Evolutionary conservation across 2,797 vertebrate species (phyloP), one percentile per base, ranked within the genome.

Genomic region (Sorex maritimensis): DNA sequence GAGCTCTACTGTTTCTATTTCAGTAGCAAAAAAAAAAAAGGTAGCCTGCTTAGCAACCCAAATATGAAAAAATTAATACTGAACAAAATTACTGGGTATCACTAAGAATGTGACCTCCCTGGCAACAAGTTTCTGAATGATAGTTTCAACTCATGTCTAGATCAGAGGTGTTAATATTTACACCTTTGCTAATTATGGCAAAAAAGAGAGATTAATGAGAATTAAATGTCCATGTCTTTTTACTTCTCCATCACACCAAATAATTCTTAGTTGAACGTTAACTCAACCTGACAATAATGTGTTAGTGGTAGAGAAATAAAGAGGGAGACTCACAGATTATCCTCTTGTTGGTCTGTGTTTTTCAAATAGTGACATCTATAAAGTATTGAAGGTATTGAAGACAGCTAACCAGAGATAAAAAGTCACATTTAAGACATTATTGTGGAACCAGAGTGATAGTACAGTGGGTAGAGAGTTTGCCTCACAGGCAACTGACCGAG

Each of bases 121-220:
- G 91, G 94, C 97, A 95, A 86, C 87, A 65, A 96, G 97, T 98
- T 97, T 97, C 96, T 97, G 94, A 95, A 94, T 94, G 91, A 92
- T 94, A 96, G 94, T 89, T 98, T 97, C 96, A 96, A 96, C 72
- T 97, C 94, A 82, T 95, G 86, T 97, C 97, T 98, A 95, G 97
- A 96, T 96, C 95, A 94, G 94, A 98, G 96, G 96, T 97, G 98
- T 97, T 97, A 98, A 97, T 97, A 98, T 98, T 98, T 98, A 97
- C 98, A 98, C 97, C 96, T 98, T 97, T 97, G 95, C 97, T 98
- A 97, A 98, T 98, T 98, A 97, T 71, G 95, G 92, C 95, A 96
- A 61, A 97, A 86, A 86, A 93, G 97, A 97, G 97, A 97, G 92
- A 98, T 98, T 98, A 98, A 98, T 97, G 96, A 98, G 97, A 97